Evolutionary conservation across 2,797 vertebrate genomes (phyloP).

Genomic region (Pipistrellus kuhlii): DNA sequence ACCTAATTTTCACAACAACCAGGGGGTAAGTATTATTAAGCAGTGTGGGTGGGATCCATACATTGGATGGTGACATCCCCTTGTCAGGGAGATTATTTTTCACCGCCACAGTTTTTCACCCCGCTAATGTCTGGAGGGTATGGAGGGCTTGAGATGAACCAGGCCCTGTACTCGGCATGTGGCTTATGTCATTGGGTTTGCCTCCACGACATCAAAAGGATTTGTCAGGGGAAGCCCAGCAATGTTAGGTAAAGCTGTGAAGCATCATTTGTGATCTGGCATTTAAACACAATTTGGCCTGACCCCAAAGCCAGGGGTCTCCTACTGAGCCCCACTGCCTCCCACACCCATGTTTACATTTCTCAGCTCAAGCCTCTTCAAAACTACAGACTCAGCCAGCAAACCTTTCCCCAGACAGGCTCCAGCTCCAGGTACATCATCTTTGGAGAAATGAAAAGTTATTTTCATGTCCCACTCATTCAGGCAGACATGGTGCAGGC

Average conservation of each 20-base stretch:
- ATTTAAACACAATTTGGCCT: not conserved
- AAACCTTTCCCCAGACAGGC: conserved; percentile 1
- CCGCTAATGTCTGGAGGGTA: not conserved
- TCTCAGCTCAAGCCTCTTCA: not conserved
- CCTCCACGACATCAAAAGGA: not conserved
- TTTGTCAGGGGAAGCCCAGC: not conserved
- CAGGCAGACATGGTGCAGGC: conserved; percentile 23
- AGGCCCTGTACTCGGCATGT: not conserved
- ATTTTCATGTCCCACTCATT: conserved; percentile 76
- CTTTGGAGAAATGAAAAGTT: conserved; percentile 77
- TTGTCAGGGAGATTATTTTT: not conserved
- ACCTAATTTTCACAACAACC: not conserved
- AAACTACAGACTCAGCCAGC: fast-evolving
- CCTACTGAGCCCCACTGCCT: fast-evolving
- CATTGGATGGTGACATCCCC: not conserved
- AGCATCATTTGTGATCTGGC: not conserved
- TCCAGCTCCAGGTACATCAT: not conserved
- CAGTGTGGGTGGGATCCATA: too few species aligned
- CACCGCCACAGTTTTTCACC: fast-evolving
- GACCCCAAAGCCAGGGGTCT: not conserved
- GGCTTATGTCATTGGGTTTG: not conserved
- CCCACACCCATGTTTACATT: not conserved
- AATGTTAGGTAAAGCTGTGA: not conserved
- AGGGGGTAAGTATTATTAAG: too few species aligned
- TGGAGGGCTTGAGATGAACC: not conserved